Base-by-base conservation (phyloP, 2,113 vertebrate species). In the Podiceps cristatus region DNA sequence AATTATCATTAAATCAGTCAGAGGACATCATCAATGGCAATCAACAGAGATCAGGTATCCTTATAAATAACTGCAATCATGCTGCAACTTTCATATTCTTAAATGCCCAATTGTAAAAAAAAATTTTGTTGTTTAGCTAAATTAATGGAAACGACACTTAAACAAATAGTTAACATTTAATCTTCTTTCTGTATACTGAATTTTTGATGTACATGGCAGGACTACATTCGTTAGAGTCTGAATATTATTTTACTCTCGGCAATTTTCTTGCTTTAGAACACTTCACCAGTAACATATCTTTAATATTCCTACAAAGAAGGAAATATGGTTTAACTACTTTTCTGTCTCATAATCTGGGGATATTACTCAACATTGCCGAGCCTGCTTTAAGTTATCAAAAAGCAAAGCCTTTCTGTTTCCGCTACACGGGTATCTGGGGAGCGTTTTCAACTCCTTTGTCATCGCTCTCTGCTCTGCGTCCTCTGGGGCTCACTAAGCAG, bases 401-500 rank as follows among this genome's bases (percentile, higher is more conserved):
- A 24, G 4, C 63, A 55, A 66, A 88, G 0, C 29, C 19, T 27
- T 59, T 31, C 40, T 45, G 1, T 59, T 55, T 86, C 63, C 67
- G 20, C 23, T n/a, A 18, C 19, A 20, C 10, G 11, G 47, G 31
- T 62, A 29, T 58, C 64, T 11, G 29, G 64, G 44, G 0, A 4
- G 28, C 8, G 25, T 45, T 96, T 69, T 91, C 18, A 87, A 10
- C 33, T 77, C 58, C 22, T 25, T 62, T 68, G n/a, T 37, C 42
- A 44, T 16, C 2, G 0, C 20, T 47, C 55, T 64, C 56, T 2
- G 1, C 17, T 52, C 11, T 8, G 49, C 49, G 9, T 24, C 55
- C 58, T 77, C 37, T 15, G 52, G 33, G 50, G 37, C 59, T 77
- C 71, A 24, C 40, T 24, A 56, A 44, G 35, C 44, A 37, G 11